phyloP scores from a whole-genome alignment of 2,797 vertebrate genomes.

The Florisuga fusca region DNA sequence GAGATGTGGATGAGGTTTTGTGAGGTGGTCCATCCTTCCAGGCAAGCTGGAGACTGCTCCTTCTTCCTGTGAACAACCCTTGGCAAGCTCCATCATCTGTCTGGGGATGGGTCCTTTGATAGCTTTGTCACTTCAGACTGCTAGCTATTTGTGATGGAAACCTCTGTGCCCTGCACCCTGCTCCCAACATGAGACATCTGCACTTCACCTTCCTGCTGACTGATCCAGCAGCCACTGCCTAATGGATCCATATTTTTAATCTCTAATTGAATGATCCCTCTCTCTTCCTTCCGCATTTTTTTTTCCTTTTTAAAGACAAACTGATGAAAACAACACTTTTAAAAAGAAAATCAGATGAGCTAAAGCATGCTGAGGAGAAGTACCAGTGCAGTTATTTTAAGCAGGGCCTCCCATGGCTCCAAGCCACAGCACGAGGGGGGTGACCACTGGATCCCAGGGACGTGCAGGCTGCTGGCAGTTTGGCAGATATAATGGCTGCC shows the following conservation, averaged over 20 bases:
- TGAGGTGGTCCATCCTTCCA: not conserved
- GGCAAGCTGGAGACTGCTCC: not conserved
- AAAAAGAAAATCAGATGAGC: not conserved
- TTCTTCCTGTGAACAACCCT: not conserved
- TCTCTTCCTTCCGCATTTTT: not conserved
- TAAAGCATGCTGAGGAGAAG: not conserved
- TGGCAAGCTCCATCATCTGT: not conserved
- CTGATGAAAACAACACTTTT: not conserved
- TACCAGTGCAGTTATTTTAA: not conserved
- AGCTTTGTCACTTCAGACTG: not conserved
- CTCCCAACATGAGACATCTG: not conserved
- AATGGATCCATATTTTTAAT: not conserved
- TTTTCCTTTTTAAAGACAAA: not conserved
- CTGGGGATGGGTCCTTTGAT: not conserved
- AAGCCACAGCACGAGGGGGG: not conserved
- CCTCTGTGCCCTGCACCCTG: not conserved
- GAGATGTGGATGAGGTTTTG: not conserved
- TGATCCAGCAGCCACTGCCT: accelerated
- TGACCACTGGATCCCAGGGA: not conserved
- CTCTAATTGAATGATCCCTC: not conserved
- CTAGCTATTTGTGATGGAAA: not conserved
- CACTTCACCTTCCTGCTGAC: not conserved
- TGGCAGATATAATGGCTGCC: not conserved
- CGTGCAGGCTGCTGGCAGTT: not conserved
- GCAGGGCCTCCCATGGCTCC: not conserved